A percentile compares a stretch with the other conserved stretches of the same genome.
These are phyloP conservation scores for Papilio demoleus DNA, from an alignment of 2,888 invertebrate species.

Conservation along the genomic window DNA sequence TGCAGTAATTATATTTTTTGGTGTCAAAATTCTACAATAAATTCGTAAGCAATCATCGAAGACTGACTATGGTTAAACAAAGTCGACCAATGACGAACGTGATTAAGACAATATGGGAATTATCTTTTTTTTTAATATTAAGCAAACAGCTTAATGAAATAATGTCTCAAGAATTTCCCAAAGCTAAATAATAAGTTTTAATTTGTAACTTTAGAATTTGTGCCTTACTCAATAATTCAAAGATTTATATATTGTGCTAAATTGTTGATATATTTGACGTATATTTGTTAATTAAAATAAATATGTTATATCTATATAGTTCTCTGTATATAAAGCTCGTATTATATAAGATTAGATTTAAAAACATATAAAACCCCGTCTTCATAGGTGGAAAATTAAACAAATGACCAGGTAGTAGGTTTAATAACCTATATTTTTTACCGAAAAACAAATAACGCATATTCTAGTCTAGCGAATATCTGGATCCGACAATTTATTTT, in stretches of 20 bases:
- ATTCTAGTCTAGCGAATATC: too few relatives aligned
- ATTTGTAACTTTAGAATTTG: constrained; percentile 32
- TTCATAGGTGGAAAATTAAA: too few relatives aligned
- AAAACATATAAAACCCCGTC: neutral
- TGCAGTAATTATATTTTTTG: neutral
- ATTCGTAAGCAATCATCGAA: constrained; percentile 20
- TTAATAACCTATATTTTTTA: too few relatives aligned
- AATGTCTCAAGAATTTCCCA: constrained; percentile 37
- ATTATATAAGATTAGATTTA: constrained; percentile 9
- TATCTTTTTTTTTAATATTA: constrained; percentile 19
- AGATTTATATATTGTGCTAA: constrained; percentile 37
- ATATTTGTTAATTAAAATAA: constrained; percentile 35
- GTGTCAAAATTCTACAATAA: constrained; percentile 3
- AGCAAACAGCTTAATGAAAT: constrained; percentile 23
- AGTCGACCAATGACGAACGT: constrained; percentile 7
- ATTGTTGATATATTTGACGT: constrained; percentile 34
- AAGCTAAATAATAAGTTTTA: constrained; percentile 30
- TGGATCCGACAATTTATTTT: too few relatives aligned
- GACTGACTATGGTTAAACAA: constrained; percentile 34
- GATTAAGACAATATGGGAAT: constrained; percentile 36
- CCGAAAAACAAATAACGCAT: too few relatives aligned
- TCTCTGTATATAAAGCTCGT: constrained; percentile 38
- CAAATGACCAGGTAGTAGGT: too few relatives aligned
- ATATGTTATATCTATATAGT: constrained; percentile 32
- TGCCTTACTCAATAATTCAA: constrained; percentile 39